Conservation (phyloP, 2,113 vertebrate species). For the Pelvicachromis taeniatus region DNA sequence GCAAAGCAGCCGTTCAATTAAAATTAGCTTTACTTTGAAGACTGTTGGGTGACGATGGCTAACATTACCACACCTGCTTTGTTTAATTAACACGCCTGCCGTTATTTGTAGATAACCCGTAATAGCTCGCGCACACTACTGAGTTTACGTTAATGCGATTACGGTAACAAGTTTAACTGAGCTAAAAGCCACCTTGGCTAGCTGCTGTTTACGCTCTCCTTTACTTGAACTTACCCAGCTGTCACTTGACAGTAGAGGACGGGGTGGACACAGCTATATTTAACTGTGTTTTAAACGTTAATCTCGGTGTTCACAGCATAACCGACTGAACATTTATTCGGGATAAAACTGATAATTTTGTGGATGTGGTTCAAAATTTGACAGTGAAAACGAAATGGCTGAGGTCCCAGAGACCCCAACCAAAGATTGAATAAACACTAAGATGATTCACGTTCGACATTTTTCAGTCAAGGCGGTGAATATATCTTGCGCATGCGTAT, state of each 20-base stretch:
- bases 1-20: not conserved
- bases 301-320: not conserved
- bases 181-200: not conserved
- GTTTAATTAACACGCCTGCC: not conserved
- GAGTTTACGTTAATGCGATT: slow-evolving; percentile 1
- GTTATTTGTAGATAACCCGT: not conserved
- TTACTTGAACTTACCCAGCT: not conserved
- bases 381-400: slow-evolving; percentile 34
- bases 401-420: not conserved
- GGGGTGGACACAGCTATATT: not conserved
- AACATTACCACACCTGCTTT: not conserved
- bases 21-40: not conserved
- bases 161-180: not conserved
- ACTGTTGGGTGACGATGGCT: not conserved
- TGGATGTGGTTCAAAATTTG: not conserved
- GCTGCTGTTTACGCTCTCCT: not conserved
- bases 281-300: not conserved
- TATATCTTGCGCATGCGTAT: not conserved
- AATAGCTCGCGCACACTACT: not conserved
- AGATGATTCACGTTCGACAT: not conserved
- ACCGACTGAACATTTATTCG: not conserved
- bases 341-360: not conserved
- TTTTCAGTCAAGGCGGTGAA: not conserved
- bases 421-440: not conserved
- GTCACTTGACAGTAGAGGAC: not conserved